phyloP scores from a whole-genome alignment of 2,797 vertebrate genomes.

The Myripristis murdjan region DNA sequence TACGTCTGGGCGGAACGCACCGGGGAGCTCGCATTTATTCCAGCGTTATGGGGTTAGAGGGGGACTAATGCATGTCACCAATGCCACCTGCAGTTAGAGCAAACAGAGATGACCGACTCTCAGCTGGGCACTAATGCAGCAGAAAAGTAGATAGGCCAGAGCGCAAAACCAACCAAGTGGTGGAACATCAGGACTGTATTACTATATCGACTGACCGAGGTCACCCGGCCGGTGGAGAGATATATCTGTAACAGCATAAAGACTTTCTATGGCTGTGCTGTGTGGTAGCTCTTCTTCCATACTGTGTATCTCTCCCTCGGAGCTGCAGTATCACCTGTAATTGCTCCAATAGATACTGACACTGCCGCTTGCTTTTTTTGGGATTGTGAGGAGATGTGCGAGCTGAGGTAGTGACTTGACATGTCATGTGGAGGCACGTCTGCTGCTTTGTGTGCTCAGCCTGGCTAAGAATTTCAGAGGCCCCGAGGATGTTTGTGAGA shows the following conservation, averaged over 20 bases:
- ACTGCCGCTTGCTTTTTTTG: constrained; percentile 21
- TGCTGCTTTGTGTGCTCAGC: constrained; percentile 35
- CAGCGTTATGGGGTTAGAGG: constrained; percentile 15
- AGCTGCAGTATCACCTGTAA: constrained; percentile 53
- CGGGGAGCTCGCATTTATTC: constrained; percentile 41
- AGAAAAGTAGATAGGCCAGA: constrained; percentile 11
- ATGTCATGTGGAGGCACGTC: constrained; percentile 26
- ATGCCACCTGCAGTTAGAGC: constrained; percentile 73
- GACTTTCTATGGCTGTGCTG: constrained; percentile 22
- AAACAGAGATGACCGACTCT: constrained; percentile 61
- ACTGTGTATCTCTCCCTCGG: constrained; percentile 34
- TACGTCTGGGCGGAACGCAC: constrained; percentile 49
- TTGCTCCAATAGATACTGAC: constrained; percentile 36
- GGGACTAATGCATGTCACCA: constrained; percentile 61
- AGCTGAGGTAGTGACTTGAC: constrained; percentile 38
- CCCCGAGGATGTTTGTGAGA: constrained; percentile 18
- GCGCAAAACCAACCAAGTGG: neutral
- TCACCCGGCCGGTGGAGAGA: constrained; percentile 6
- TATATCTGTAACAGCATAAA: constrained; percentile 15
- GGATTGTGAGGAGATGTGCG: constrained; percentile 32
- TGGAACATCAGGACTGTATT: constrained; percentile 21
- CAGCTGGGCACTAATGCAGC: constrained; percentile 58
- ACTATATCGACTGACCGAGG: constrained; percentile 23
- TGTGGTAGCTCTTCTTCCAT: constrained; percentile 15
- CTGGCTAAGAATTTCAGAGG: constrained; percentile 35